Evolutionary conservation across 2,888 invertebrate genomes (phyloP), one percentile per base, ranked within the genome.

Genomic region (Dynastes hyllus): DNA sequence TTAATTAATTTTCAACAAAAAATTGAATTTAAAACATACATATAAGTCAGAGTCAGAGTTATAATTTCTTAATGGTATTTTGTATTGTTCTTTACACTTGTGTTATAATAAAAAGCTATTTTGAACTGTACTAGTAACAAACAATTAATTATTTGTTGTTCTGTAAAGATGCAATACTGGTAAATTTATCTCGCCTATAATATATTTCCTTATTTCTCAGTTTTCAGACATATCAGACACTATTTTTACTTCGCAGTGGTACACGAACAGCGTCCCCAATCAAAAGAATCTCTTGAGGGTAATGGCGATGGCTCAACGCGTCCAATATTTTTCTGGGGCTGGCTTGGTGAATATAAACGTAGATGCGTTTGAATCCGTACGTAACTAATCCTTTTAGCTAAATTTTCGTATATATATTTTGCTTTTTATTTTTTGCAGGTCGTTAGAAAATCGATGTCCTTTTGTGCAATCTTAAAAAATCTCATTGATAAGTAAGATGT

Each of bases 311-410:
- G 45, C 65, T n/a, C 79, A 79, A 73, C 65, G 40, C 40, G 53
- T 66, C 16, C 66, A 8, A 11, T 53, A 79, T 27, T 66, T 79
- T 27, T 58, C 63, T 8, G 76, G 53, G 6, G 75, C 58, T 13
- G 76, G 76, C 11, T 67, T 79, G 16, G 37, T 67, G 29, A 45
- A 69, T 16, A 67, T 79, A 29, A 69, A 79, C 29, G 29, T 79
- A 13, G 50, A 79, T 6, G 76, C 76, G 9, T 79, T 79, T 70
- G 76, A 22, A 50, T 61, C 79, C 22, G 79, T 79, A 70, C 27
- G 70, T 37, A n/a, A n/a, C 16, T 2, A 65, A 37, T 6, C 1
- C 9, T 9, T 8, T 63, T 29, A 2, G 6, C 6, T 8, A 11
- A 53, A 2, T n/a, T 13, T 11, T 11, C 11, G 9, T 40, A 16